Base-by-base conservation (phyloP, 2,888 invertebrate species). In the Athalia cordata region DNA sequence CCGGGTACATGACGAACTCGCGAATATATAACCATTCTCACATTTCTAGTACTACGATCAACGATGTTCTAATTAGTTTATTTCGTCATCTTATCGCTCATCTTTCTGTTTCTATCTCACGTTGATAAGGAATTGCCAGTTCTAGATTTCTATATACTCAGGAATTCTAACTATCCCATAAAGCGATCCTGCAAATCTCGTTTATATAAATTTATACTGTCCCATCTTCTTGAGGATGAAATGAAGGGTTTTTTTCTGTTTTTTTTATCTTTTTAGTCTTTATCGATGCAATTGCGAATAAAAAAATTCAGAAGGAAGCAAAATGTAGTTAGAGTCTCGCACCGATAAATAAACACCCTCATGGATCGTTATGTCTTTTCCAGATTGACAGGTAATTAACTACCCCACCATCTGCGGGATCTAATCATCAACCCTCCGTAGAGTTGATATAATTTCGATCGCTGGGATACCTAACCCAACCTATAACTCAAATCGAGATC, bases 351-450 rank as follows among this genome's bases (percentile, higher is more conserved):
- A 55, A 68, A 68, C 68, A 52, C 29, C 68, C 55, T 9, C 49
- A n/a, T 13, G 57, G 65, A 7, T 47, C 59, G 47, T 15, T 72
- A 57, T 57, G 59, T 59, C 57, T 13, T 52, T 7, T 13, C 9
- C 11, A 59, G 72, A 72, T 72, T 72, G 72, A 59, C 72, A 72
- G 59, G 59, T 59, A 72, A 72, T 72, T 72, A 72, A 72, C 70
- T 59, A 29, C 29, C 29, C 29, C 29, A 29, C 29, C 29, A 29
- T 29, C 29, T 29, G 29, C 29, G 29, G 29, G 29, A 29, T 29
- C 29, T 29, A 29, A 29, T 29, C 29, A 29, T 29, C 29, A 29
- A 29, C 29, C 29, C 29, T 29, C 29, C 29, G 29, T 29, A 29
- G 29, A 29, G 29, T 29, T 29, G 29, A 29, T 29, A 29, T 29